These are phyloP conservation scores for Homarus americanus DNA, from an alignment of 1,140 invertebrate species.

Conservation along the genomic window DNA sequence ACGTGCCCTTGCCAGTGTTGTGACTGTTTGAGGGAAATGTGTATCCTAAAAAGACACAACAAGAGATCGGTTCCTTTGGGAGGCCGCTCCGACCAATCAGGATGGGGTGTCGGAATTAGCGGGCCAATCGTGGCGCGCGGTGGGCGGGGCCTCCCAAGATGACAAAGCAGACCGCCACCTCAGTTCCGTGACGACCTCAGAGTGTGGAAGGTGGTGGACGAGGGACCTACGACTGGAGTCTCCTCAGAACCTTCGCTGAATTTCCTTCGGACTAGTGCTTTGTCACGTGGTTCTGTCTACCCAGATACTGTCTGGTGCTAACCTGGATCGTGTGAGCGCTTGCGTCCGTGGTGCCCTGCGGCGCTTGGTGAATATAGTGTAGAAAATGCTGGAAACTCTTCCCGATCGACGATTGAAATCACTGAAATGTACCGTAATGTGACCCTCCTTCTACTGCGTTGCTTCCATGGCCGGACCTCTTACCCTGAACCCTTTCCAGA, in stretches of 20 bases:
- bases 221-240: slow-evolving; percentile 6
- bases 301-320: not conserved
- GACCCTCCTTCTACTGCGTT: slow-evolving; percentile 43
- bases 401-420: slow-evolving; percentile 49
- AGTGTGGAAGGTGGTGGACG: slow-evolving; percentile 47
- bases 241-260: slow-evolving; percentile 8
- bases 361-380: not conserved
- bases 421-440: slow-evolving; percentile 62
- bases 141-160: slow-evolving; percentile 38
- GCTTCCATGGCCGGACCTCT: slow-evolving; percentile 16
- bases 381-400: slow-evolving; percentile 58
- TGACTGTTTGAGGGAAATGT: slow-evolving; percentile 31
- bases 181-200: slow-evolving; percentile 49
- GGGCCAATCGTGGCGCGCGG: slow-evolving; percentile 34
- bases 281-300: slow-evolving; percentile 29
- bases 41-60: slow-evolving; percentile 33
- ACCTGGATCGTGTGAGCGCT: not conserved
- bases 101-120: slow-evolving; percentile 23
- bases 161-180: slow-evolving; percentile 54
- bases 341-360: slow-evolving; percentile 6
- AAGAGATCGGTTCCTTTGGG: slow-evolving; percentile 57
- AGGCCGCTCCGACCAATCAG: slow-evolving; percentile 21
- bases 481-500: slow-evolving; percentile 1
- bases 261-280: not conserved
- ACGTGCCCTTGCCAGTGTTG: slow-evolving; percentile 13